Percentiles rank a stretch among this genome's conserved stretches.
phyloP scores from a whole-genome alignment of 2,797 vertebrate species.

The Vultur gryphus region DNA sequence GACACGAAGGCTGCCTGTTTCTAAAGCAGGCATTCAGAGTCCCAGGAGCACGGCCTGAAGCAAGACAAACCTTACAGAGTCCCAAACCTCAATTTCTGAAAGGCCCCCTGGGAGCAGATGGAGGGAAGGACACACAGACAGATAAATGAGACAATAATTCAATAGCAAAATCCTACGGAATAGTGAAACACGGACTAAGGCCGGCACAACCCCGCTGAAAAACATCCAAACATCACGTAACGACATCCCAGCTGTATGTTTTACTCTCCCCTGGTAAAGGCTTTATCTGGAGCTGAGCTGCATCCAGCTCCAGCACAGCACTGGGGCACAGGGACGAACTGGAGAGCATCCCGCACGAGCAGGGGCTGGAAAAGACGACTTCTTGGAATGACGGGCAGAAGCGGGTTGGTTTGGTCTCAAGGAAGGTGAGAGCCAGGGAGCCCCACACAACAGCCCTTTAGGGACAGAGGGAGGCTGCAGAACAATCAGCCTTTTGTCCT shows the following conservation, averaged over 20 bases:
- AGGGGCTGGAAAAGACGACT: not conserved
- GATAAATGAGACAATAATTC: not conserved
- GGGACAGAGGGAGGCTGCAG: not conserved
- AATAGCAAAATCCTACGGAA: not conserved
- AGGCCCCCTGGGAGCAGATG: not conserved
- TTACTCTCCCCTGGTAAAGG: not conserved
- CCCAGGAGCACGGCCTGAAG: not conserved
- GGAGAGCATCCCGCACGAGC: not conserved
- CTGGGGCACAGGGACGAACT: not conserved
- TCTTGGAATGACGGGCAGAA: not conserved
- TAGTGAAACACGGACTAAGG: accelerated
- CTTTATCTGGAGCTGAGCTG: not conserved
- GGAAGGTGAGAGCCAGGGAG: not conserved
- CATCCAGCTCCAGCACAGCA: not conserved
- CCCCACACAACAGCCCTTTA: not conserved
- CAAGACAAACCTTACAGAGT: not conserved
- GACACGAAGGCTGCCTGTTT: not conserved
- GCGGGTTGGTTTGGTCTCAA: not conserved
- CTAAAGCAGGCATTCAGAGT: not conserved
- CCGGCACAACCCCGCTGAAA: not conserved
- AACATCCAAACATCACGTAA: not conserved
- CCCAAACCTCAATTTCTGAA: not conserved
- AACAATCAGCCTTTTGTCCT: not conserved
- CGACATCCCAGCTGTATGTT: not conserved
- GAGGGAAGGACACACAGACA: not conserved